These are phyloP conservation scores for Brachycybe producta DNA, from an alignment of 2,888 invertebrate genomes.

Conservation along the genomic window DNA sequence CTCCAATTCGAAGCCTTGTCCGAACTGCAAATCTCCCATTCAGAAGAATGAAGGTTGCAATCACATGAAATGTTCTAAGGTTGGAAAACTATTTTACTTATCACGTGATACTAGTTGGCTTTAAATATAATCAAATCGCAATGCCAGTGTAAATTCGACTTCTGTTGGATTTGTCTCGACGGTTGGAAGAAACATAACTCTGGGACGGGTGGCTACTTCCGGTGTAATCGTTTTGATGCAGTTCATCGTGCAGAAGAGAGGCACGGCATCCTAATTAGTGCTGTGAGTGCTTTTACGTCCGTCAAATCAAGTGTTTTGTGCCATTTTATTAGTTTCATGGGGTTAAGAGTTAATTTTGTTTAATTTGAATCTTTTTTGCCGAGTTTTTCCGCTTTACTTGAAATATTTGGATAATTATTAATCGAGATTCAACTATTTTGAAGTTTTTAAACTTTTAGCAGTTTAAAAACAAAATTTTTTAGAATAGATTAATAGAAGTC, in stretches of 20 bases:
- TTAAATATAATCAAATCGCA: neutral
- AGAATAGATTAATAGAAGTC: too few relatives aligned
- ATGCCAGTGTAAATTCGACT: slow-evolving; percentile 51
- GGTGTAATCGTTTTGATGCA: slow-evolving; percentile 50
- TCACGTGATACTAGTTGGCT: neutral
- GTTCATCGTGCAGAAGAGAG: slow-evolving; percentile 49
- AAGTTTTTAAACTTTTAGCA: too few relatives aligned
- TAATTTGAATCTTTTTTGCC: too few relatives aligned
- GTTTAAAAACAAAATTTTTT: too few relatives aligned
- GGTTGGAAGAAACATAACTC: slow-evolving; percentile 56
- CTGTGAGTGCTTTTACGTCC: slow-evolving; percentile 38
- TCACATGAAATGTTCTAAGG: slow-evolving; percentile 58
- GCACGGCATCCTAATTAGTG: slow-evolving; percentile 43
- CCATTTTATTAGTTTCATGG: too few relatives aligned
- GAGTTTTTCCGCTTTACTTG: too few relatives aligned
- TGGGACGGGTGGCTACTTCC: slow-evolving; percentile 54
- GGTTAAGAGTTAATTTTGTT: too few relatives aligned
- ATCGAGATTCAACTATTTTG: too few relatives aligned
- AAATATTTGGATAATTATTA: too few relatives aligned
- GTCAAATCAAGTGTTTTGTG: too few relatives aligned
- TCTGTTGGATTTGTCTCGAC: slow-evolving; percentile 59
- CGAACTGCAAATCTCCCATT: slow-evolving; percentile 55
- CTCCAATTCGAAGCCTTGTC: slow-evolving; percentile 55
- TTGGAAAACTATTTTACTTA: slow-evolving; percentile 28
- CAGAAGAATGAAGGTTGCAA: slow-evolving; percentile 60